Percentiles rank a stretch among this genome's conserved stretches.
Evolutionary conservation across 1,140 invertebrate species (phyloP).

Genomic region (Mercenaria mercenaria): DNA sequence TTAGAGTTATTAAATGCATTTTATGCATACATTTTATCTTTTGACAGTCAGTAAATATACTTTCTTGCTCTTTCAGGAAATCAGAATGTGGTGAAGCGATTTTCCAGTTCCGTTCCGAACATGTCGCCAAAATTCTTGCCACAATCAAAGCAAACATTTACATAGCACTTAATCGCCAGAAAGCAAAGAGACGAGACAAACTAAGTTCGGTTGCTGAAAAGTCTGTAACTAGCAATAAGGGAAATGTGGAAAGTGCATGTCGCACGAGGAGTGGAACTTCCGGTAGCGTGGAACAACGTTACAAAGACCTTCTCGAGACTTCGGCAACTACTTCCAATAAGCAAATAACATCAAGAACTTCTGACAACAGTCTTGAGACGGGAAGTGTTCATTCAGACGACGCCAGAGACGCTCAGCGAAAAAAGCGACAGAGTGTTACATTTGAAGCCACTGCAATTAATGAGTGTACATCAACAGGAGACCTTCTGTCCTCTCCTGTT

Average conservation of each 20-base stretch:
- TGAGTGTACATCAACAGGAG: neutral
- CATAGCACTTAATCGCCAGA: slow-evolving; percentile 52
- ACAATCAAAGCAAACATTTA: slow-evolving; percentile 70
- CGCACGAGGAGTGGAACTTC: neutral
- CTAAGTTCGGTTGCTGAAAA: neutral
- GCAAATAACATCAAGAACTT: neutral
- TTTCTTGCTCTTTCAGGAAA: slow-evolving; percentile 56
- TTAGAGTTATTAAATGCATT: too few relatives aligned
- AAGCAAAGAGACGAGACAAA: neutral
- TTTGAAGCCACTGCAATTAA: slow-evolving; percentile 18
- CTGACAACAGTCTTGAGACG: neutral
- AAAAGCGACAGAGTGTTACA: slow-evolving; percentile 35
- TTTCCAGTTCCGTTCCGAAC: slow-evolving; percentile 60
- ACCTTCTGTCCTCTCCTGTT: slow-evolving; percentile 16
- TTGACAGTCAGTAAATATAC: too few relatives aligned
- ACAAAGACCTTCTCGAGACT: slow-evolving; percentile 50
- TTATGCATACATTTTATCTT: too few relatives aligned
- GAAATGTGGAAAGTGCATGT: neutral
- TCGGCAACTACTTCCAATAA: neutral
- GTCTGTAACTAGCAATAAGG: neutral
- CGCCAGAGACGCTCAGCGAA: neutral
- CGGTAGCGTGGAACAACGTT: slow-evolving; percentile 22
- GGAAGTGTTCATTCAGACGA: neutral
- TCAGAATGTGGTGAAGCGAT: slow-evolving; percentile 70
- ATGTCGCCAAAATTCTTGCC: slow-evolving; percentile 59